These are phyloP conservation scores for Drosophila paracracens DNA, from an alignment of 2,888 invertebrate species.

Conservation along the genomic window DNA sequence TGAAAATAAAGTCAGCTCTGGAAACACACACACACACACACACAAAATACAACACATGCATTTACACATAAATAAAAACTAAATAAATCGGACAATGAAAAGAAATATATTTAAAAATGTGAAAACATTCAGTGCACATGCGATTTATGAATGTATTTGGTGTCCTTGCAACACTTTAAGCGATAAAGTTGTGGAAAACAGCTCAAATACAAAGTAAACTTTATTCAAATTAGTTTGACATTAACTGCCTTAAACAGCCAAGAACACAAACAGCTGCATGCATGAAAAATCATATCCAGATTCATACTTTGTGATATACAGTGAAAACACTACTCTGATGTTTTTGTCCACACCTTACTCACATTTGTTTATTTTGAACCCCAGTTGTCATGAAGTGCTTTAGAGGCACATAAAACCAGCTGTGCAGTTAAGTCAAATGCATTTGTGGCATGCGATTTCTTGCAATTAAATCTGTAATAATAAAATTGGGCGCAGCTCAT, in stretches of 20 bases:
- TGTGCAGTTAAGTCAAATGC: neutral
- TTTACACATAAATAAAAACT: neutral
- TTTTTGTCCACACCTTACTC: neutral
- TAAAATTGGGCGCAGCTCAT: neutral
- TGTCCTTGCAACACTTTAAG: neutral
- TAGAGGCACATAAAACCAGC: neutral
- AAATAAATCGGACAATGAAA: neutral
- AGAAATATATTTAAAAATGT: neutral
- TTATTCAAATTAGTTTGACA: neutral
- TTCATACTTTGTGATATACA: neutral
- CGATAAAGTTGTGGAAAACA: neutral
- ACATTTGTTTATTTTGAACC: neutral
- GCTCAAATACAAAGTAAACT: neutral
- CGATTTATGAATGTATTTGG: neutral
- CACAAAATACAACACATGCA: neutral
- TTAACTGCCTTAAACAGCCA: neutral
- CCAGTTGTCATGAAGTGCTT: neutral
- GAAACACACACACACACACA: constrained; percentile 1
- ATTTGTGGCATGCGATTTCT: neutral
- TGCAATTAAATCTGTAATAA: neutral
- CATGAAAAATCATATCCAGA: neutral
- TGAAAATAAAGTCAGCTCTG: constrained; percentile 39
- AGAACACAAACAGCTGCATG: neutral
- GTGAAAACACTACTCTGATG: neutral
- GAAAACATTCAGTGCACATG: neutral